Conservation (phyloP, 2,113 vertebrate genomes). For the Cairina moschata region DNA sequence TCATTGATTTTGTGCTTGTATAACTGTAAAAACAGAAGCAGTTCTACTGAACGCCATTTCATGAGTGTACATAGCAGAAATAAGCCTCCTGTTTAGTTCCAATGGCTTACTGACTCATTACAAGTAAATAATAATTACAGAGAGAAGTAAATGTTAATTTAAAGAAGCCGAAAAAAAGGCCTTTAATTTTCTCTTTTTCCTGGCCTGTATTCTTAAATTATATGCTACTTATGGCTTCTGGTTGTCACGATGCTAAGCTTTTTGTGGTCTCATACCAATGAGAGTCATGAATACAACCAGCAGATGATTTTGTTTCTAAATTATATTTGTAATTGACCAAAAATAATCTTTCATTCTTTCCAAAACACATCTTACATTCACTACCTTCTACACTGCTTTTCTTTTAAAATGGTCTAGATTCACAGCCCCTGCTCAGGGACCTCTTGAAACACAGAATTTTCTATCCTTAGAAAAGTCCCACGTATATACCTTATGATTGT, state of each 20-base stretch:
- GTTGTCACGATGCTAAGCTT: not conserved
- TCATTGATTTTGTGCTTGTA: conserved; percentile 31
- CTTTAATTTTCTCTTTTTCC: not conserved
- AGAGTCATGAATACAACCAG: not conserved
- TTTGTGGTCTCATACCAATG: not conserved
- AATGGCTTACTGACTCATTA: conserved; percentile 10
- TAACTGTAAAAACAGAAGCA: conserved; percentile 22
- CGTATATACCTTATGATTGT: not conserved
- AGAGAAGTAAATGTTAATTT: not conserved
- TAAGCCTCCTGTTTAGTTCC: conserved; percentile 26
- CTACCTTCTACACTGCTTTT: not conserved
- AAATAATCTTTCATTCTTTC: not conserved
- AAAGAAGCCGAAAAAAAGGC: not conserved
- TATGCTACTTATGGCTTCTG: not conserved
- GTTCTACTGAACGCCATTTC: conserved; percentile 21
- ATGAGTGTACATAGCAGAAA: not conserved
- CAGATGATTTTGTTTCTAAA: not conserved
- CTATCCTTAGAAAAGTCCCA: not conserved
- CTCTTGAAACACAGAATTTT: not conserved
- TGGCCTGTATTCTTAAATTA: not conserved
- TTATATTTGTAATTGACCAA: not conserved
- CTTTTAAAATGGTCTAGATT: not conserved
- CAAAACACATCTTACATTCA: not conserved
- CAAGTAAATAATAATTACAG: conserved; percentile 33
- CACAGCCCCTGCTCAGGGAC: not conserved